Conservation (phyloP, 1,140 invertebrate genomes). For the Hylaeus anthracinus region DNA sequence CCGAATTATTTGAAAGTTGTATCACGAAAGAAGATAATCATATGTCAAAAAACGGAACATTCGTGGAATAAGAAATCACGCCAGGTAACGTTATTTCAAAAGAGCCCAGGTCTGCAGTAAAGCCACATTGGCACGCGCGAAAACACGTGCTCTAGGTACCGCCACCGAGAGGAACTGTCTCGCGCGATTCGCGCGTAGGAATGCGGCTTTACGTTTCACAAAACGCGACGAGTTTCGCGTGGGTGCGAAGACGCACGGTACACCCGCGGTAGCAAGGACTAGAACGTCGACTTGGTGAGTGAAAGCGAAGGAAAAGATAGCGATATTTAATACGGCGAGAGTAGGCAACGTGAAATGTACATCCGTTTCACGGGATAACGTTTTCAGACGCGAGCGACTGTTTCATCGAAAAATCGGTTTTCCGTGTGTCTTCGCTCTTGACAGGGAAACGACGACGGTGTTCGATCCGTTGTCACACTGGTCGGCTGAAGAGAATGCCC, state of each 20-base stretch:
- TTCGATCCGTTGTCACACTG: conserved; percentile 2
- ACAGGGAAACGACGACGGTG: not conserved
- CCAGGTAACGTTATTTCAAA: no score
- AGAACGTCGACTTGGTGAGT: conserved; percentile 3
- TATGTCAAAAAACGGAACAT: no score
- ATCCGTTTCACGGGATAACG: not conserved
- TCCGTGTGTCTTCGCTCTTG: conserved; percentile 16
- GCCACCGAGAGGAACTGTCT: no score
- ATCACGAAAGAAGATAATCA: no score
- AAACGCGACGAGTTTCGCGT: conserved; percentile 10
- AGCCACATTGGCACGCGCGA: no score
- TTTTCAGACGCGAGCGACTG: no score
- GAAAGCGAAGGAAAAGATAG: conserved; percentile 24
- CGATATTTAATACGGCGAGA: not conserved
- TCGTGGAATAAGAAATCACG: no score
- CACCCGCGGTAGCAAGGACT: conserved; percentile 11
- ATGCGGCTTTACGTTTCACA: not conserved
- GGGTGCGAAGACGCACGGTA: conserved; percentile 32
- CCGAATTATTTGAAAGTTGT: no score
- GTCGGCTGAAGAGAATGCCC: no score
- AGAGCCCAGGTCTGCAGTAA: no score
- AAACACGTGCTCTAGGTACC: no score
- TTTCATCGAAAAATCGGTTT: not conserved
- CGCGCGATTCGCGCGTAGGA: no score
- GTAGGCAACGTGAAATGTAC: not conserved